Evolutionary conservation across 1,140 invertebrate species (phyloP), one percentile per base, ranked within the genome.

Genomic region (Polyergus mexicanus): DNA sequence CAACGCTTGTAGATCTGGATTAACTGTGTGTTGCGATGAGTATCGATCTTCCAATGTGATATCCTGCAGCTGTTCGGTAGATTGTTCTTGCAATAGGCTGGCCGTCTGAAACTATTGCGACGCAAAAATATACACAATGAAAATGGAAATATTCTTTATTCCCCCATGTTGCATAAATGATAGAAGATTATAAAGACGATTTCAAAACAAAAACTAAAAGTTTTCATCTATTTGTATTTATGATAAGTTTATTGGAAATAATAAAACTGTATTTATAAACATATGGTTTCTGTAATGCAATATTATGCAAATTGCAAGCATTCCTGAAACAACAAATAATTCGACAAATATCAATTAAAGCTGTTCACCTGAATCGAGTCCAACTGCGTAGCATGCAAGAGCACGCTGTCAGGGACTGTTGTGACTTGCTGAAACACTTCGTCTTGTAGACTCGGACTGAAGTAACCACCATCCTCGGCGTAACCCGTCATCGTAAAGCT

Each of bases 401-500:
- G 93, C 93, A 97, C 97, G 22, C 96, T 96, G 86, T 97, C 97
- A 35, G 96, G 95, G 74, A 95, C 95, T 4, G 94, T 93, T 13
- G 95, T 96, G 0, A 97, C 97, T 89, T 97, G 97, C 87, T 97
- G 96, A 87, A 97, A 98, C 1, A 98, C 97, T 91, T 98, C 97
- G 76, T 97, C 97, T 91, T 97, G 97, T 35, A 97, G 94, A 86
- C 96, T 96, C 2, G 97, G 97, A 85, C 97, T 97, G 88, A 97
- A 97, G 92, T 97, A 97, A 35, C 96, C 97, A 69, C 94, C 95
- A 69, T 97, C 97, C 71, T 97, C 97, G 1, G 96, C 96, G 65
- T 97, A 96, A 75, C 96, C 96, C 7, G 95, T 95, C 92, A 96
- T 94, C 4, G 96, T 93, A 89, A 97, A 97, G 62, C 96, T 94